Conservation (phyloP, 1,140 invertebrate genomes). For the Cataglyphis hispanica region DNA sequence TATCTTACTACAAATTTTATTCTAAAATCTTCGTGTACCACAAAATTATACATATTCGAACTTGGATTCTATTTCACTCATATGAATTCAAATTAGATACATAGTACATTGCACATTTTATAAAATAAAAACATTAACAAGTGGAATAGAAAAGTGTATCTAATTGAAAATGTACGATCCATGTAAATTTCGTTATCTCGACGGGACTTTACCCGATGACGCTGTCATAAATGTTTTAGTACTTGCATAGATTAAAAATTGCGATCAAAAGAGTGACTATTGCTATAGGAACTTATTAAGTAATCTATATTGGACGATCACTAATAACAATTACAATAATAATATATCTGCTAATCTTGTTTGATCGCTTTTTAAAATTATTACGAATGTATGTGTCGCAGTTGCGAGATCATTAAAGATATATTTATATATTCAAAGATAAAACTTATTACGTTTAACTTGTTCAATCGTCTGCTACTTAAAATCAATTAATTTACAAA, state of each 20-base stretch:
- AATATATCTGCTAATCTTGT: background rate
- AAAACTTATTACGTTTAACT: constrained; percentile 10
- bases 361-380: constrained; percentile 5
- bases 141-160: background rate
- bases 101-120: background rate
- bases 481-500: background rate
- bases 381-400: background rate
- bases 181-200: constrained; percentile 18
- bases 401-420: background rate
- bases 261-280: background rate
- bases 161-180: background rate
- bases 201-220: constrained; percentile 5
- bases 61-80: background rate
- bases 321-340: background rate
- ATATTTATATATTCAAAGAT: background rate
- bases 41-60: background rate
- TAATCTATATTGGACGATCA: background rate
- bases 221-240: background rate
- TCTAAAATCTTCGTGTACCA: no score
- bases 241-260: background rate
- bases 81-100: background rate
- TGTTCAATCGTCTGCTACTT: background rate
- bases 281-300: constrained; percentile 5
- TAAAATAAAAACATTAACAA: background rate
- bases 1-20: background rate